These are phyloP conservation scores for Plagodis pulveraria DNA, from an alignment of 2,888 invertebrate genomes.

Conservation along the genomic window DNA sequence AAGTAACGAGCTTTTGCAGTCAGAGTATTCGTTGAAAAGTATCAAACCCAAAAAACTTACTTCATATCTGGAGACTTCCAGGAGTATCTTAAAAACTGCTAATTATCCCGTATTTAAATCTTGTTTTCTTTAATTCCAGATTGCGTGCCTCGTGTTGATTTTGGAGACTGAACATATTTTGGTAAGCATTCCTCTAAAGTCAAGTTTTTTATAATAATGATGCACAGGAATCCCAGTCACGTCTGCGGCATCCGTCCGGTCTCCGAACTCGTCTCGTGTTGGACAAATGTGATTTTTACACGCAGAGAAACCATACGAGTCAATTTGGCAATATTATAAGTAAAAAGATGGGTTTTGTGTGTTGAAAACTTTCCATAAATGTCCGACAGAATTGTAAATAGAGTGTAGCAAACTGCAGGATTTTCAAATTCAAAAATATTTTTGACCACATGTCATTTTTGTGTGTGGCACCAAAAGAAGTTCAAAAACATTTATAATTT, in stretches of 20 bases:
- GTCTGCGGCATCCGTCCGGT: slow-evolving; percentile 55
- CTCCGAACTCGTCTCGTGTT: slow-evolving; percentile 27
- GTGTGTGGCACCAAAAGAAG: too few species aligned
- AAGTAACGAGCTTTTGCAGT: too few species aligned
- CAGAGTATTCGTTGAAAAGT: background rate
- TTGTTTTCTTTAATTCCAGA: slow-evolving; percentile 47
- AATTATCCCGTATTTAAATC: slow-evolving; percentile 9
- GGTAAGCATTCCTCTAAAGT: slow-evolving; percentile 48
- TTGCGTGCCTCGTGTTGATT: slow-evolving; percentile 42
- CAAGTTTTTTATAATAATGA: slow-evolving; percentile 35
- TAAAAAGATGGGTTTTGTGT: background rate
- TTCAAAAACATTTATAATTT: too few species aligned
- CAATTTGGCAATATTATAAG: slow-evolving; percentile 2
- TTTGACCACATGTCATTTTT: too few species aligned
- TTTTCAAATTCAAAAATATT: too few species aligned
- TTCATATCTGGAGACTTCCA: background rate
- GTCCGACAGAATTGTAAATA: too few species aligned
- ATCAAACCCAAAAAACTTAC: background rate
- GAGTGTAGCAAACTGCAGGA: too few species aligned
- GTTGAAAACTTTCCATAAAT: too few species aligned
- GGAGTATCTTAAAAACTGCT: background rate
- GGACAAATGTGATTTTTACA: slow-evolving; percentile 27
- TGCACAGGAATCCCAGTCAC: slow-evolving; percentile 48
- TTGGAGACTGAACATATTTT: slow-evolving; percentile 51
- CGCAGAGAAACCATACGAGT: slow-evolving; percentile 11